These are phyloP conservation scores for Semaprochilodus insignis DNA, from an alignment of 2,797 vertebrate genomes.

Conservation along the genomic window DNA sequence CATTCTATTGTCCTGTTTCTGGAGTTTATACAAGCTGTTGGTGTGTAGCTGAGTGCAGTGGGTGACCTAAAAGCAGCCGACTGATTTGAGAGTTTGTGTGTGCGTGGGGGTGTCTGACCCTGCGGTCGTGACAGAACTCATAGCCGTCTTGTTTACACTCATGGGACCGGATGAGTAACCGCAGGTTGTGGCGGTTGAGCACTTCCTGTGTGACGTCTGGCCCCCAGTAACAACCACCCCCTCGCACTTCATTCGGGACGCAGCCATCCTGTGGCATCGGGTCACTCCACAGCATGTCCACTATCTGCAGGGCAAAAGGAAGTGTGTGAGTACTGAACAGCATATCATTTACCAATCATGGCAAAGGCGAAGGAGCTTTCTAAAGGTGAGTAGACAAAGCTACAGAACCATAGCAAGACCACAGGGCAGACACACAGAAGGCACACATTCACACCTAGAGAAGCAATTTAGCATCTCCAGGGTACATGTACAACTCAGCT, in stretches of 20 bases:
- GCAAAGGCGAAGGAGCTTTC: too few species aligned
- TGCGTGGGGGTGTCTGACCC: slow-evolving; percentile 69
- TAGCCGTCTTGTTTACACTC: slow-evolving; percentile 97
- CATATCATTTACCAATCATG: background rate
- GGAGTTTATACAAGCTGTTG: background rate
- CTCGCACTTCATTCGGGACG: slow-evolving; percentile 84
- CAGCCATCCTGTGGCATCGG: slow-evolving; percentile 90
- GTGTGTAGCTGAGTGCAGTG: too few species aligned
- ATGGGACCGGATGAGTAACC: slow-evolving; percentile 91
- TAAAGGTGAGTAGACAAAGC: too few species aligned
- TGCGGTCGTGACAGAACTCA: slow-evolving; percentile 89
- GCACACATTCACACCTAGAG: too few species aligned
- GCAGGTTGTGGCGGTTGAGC: slow-evolving; percentile 83
- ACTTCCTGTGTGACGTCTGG: slow-evolving; percentile 87
- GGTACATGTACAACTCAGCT: too few species aligned
- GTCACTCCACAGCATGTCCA: slow-evolving; percentile 93
- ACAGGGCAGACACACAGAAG: too few species aligned
- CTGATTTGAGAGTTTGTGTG: too few species aligned
- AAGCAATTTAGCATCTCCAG: too few species aligned
- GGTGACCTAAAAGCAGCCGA: background rate
- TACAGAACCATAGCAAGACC: too few species aligned
- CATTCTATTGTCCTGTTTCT: background rate
- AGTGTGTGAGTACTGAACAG: background rate
- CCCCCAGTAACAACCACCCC: slow-evolving; percentile 93
- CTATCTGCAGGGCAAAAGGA: slow-evolving; percentile 72